Conservation (phyloP, 2,888 invertebrate species). For the Gari tellinella region DNA sequence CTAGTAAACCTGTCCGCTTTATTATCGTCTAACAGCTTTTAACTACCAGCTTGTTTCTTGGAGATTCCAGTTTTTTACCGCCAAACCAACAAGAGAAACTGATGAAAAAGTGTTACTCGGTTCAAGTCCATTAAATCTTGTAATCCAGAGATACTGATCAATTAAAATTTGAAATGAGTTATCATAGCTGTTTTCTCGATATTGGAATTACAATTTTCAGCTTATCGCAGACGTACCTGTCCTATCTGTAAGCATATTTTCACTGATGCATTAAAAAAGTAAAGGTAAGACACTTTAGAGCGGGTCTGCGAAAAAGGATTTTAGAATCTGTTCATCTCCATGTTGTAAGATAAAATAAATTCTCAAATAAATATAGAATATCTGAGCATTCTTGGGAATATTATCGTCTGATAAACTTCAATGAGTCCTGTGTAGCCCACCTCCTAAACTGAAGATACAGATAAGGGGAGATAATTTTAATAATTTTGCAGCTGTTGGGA, state of each 20-base stretch:
- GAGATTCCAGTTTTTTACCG: no score
- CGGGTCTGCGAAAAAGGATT: not conserved
- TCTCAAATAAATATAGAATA: constrained; percentile 61
- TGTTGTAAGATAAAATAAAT: constrained; percentile 49
- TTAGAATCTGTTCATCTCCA: constrained; percentile 27
- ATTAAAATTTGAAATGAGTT: constrained; percentile 2
- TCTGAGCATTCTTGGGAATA: constrained; percentile 57
- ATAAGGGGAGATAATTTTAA: constrained; percentile 66
- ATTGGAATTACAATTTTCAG: constrained; percentile 9
- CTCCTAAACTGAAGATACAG: constrained; percentile 48
- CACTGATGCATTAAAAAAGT: constrained; percentile 7
- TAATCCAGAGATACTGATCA: constrained; percentile 7
- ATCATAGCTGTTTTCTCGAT: constrained; percentile 1
- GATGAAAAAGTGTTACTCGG: not conserved
- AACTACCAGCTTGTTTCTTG: no score
- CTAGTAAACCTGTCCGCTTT: no score
- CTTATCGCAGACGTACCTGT: constrained; percentile 1
- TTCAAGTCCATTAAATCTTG: constrained; percentile 10
- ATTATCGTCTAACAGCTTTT: no score
- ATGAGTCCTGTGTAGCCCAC: constrained; percentile 52
- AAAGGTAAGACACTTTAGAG: constrained; percentile 10
- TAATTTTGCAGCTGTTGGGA: constrained; percentile 64
- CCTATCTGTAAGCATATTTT: constrained; percentile 1
- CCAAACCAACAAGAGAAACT: no score
- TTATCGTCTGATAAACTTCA: constrained; percentile 64